These are phyloP conservation scores for Takifugu rubripes DNA, from an alignment of 2,797 vertebrate species.

Conservation along the genomic window DNA sequence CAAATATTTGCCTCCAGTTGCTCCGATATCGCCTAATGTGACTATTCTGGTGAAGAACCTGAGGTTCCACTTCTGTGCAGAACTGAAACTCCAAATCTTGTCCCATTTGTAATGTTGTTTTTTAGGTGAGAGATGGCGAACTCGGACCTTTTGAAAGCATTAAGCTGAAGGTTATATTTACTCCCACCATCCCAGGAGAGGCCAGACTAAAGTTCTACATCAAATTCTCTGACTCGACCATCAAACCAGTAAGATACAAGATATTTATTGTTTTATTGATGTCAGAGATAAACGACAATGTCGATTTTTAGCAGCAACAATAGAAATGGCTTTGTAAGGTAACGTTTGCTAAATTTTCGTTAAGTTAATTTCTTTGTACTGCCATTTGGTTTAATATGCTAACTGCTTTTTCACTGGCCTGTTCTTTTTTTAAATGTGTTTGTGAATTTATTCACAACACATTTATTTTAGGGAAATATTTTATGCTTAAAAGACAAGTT, in stretches of 20 bases:
- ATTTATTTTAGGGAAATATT: neutral
- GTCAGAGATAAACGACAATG: neutral
- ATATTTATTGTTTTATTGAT: constrained; percentile 4
- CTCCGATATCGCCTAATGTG: no score
- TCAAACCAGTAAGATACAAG: constrained; percentile 75
- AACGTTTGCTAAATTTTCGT: no score
- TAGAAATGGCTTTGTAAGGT: no score
- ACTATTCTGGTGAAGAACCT: no score
- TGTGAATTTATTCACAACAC: neutral
- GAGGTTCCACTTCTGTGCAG: neutral
- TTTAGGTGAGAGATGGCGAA: constrained; percentile 79
- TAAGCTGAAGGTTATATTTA: constrained; percentile 83
- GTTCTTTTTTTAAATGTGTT: neutral
- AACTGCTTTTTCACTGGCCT: neutral
- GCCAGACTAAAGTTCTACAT: constrained; percentile 75
- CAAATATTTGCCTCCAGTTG: no score
- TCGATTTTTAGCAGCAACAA: neutral
- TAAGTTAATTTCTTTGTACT: neutral
- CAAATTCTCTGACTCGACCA: constrained; percentile 75
- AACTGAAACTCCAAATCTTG: neutral
- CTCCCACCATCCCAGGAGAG: constrained; percentile 79
- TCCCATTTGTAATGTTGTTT: constrained; percentile 4
- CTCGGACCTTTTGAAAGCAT: constrained; percentile 81
- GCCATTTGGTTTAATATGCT: neutral
- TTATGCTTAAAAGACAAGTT: constrained; percentile 8